Base-by-base conservation (phyloP, 2,113 vertebrate genomes). In the Cynoglossus semilaevis region DNA sequence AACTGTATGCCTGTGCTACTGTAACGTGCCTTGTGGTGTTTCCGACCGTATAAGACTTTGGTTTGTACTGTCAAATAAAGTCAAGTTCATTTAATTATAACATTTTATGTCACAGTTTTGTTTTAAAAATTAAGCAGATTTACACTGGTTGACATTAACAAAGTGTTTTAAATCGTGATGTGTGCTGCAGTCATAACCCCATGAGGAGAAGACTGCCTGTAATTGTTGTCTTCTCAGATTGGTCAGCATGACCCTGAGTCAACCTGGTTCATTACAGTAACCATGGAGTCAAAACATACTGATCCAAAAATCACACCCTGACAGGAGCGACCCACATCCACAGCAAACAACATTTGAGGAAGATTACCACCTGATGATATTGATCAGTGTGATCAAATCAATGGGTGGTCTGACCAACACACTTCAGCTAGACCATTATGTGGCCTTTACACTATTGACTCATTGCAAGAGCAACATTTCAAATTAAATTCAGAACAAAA, bases 41-140 rank as follows among this genome's bases (percentile, higher is more conserved):
- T 80, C 65, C 67, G 68, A 76, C 58, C 75, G 67, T 83, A 83
- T 80, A 29, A 29, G 47, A 76, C 67, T 73, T 83, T 78, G 70
- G 70, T 87, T 85, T 82, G 76, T 77, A 84, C 71, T 49, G 81
- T 86, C 74, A 63, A 76, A 82, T 78, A 79, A 85, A 82, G 68
- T 82, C 65, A 51, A 37, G 64, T 63, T 63, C 61, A 77, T 80
- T 44, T 15, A 63, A 70, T 66, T 54, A 53, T 45, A 52, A 45
- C 18, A 53, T 67, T 70, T 52, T 36, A 63, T 70, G 57, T 42
- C 22, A 15, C n/a, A 12, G 5, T 41, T 4, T 19, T 52, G 37
- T 19, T 0, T 41, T 15, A 50, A n/a, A n/a, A n/a, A n/a, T n/a
- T n/a, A n/a, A n/a, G n/a, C n/a, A n/a, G n/a, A n/a, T n/a, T n/a